Evolutionary conservation across 2,888 invertebrate genomes (phyloP).

Genomic region (Octonoba sinensis): DNA sequence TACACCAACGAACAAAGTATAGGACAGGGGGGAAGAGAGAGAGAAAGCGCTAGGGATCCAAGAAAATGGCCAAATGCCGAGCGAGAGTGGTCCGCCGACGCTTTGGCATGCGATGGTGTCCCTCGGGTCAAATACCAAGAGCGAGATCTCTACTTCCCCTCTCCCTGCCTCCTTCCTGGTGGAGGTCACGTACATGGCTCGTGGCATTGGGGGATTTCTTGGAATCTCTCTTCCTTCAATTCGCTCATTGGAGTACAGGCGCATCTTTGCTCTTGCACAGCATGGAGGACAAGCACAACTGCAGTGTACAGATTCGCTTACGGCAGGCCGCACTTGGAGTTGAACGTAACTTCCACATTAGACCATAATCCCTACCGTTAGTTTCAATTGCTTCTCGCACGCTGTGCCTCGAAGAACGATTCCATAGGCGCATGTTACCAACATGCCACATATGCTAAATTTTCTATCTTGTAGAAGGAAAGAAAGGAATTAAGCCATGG

Average conservation of each 20-base stretch:
- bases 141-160: background rate
- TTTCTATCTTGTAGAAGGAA: no score
- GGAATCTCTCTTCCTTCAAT: background rate
- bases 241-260: background rate
- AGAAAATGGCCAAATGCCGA: background rate
- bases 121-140: constrained; percentile 28
- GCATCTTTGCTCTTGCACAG: background rate
- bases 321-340: no score
- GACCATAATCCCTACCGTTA: no score
- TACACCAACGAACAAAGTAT: background rate
- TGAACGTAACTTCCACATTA: no score
- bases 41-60: background rate
- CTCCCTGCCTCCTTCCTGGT: constrained; percentile 23
- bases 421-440: no score
- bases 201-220: constrained; percentile 20
- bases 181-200: constrained; percentile 25
- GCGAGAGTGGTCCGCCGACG: constrained; percentile 8
- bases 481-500: no score
- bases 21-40: background rate
- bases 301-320: no score
- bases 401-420: no score
- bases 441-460: no score
- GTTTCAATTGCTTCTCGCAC: no score
- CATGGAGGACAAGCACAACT: no score
- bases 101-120: constrained; percentile 12